A percentile compares a stretch with the other conserved stretches of the same genome.
These are phyloP conservation scores for Hippocampus kuda DNA, from an alignment of 2,797 vertebrate species.

Conservation along the genomic window DNA sequence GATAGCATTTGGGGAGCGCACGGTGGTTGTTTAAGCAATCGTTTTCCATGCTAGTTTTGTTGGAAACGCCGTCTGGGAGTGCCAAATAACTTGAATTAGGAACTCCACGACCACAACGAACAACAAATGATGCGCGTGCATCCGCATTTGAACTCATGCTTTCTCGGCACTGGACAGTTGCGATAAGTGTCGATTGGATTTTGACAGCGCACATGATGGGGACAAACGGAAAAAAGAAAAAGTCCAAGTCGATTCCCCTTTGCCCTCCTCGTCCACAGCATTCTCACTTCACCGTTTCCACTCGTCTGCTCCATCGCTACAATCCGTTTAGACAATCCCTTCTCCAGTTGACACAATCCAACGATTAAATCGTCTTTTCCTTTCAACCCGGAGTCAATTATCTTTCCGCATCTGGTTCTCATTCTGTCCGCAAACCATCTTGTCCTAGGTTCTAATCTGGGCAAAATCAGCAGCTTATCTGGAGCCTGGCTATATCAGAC, in stretches of 20 bases:
- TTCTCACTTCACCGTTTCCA: slow-evolving; percentile 14
- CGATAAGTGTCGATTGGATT: slow-evolving; percentile 46
- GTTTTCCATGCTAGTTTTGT: too few species aligned
- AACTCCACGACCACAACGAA: too few species aligned
- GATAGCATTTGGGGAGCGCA: too few species aligned
- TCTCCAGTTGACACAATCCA: slow-evolving; percentile 23
- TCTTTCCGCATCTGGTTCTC: slow-evolving; percentile 22
- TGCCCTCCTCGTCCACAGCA: neutral
- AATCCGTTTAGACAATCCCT: slow-evolving; percentile 22
- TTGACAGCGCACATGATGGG: slow-evolving; percentile 36
- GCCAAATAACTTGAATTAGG: too few species aligned
- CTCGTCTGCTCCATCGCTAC: slow-evolving; percentile 4
- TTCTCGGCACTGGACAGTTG: slow-evolving; percentile 18
- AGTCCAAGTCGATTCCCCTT: slow-evolving; percentile 30
- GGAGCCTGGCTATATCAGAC: slow-evolving; percentile 32
- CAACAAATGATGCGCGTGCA: too few species aligned
- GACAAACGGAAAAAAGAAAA: slow-evolving; percentile 27
- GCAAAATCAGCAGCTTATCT: slow-evolving; percentile 22
- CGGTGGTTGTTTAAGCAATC: too few species aligned
- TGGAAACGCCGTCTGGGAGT: neutral
- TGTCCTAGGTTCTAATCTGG: slow-evolving; percentile 21
- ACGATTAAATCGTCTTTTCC: slow-evolving; percentile 32
- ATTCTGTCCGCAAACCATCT: slow-evolving; percentile 33
- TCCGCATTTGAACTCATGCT: too few species aligned
- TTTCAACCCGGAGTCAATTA: slow-evolving; percentile 46